phyloP scores from a whole-genome alignment of 2,888 invertebrate genomes.

The Cistogaster globosa region DNA sequence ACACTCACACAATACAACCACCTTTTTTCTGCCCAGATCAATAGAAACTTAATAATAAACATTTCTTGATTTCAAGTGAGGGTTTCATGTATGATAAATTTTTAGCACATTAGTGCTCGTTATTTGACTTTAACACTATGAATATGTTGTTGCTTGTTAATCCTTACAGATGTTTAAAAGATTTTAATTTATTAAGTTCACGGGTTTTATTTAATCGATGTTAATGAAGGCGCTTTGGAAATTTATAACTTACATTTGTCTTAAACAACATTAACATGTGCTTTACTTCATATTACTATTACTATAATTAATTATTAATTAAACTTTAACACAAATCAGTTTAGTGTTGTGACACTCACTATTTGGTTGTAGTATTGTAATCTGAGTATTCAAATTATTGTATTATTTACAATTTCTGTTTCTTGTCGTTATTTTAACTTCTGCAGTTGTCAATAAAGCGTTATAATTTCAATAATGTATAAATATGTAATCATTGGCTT shows the following conservation, averaged over 20 bases:
- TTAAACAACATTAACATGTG: not conserved
- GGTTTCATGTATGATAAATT: slow-evolving; percentile 42
- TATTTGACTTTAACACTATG: slow-evolving; percentile 47
- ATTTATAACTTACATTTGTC: not conserved
- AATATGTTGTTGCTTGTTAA: slow-evolving; percentile 6
- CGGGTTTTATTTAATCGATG: not conserved
- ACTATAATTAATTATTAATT: too few relatives aligned
- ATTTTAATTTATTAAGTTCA: not conserved
- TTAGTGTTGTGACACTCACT: too few relatives aligned
- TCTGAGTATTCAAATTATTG: too few relatives aligned
- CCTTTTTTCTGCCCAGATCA: slow-evolving; percentile 14
- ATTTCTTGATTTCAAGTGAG: not conserved
- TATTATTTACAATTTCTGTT: too few relatives aligned
- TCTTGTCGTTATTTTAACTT: too few relatives aligned
- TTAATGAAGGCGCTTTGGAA: not conserved
- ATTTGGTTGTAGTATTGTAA: too few relatives aligned
- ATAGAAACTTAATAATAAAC: slow-evolving; percentile 32
- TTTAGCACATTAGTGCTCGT: slow-evolving; percentile 34
- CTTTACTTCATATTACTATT: not conserved
- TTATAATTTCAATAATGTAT: too few relatives aligned
- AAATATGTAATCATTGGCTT: too few relatives aligned
- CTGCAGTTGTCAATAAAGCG: too few relatives aligned
- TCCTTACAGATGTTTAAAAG: slow-evolving; percentile 25
- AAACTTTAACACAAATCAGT: too few relatives aligned
- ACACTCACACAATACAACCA: not conserved